phyloP scores from a whole-genome alignment of 2,113 vertebrate species.

The Saccopteryx leptura region DNA sequence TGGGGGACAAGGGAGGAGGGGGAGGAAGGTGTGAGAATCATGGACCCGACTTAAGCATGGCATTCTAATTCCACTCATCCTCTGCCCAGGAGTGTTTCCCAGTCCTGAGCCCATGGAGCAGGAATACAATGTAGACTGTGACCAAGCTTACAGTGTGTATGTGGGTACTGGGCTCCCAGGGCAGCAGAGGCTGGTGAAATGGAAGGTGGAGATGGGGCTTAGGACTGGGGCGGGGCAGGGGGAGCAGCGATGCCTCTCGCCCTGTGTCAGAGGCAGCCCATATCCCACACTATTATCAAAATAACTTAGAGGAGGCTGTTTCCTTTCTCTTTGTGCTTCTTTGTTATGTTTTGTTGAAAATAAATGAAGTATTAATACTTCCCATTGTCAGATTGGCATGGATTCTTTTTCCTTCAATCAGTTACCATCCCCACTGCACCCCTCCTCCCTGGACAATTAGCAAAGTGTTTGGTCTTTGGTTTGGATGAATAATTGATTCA shows the following conservation, averaged over 20 bases:
- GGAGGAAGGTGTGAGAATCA: background rate
- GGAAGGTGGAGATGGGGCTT: background rate
- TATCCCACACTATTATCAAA: background rate
- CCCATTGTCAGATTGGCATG: conserved; percentile 45
- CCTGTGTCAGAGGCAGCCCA: background rate
- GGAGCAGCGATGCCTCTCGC: background rate
- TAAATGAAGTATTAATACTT: conserved; percentile 54
- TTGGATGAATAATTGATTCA: conserved; percentile 94
- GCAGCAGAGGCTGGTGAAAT: background rate
- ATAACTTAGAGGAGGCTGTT: background rate
- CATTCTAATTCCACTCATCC: background rate
- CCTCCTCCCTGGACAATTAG: conserved; percentile 89
- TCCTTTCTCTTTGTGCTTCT: background rate
- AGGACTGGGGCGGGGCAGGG: background rate
- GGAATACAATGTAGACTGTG: background rate
- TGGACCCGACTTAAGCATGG: background rate
- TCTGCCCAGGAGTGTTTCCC: background rate
- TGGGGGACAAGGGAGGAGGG: too few species aligned
- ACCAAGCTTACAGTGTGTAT: background rate
- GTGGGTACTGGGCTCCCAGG: background rate
- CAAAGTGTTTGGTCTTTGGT: conserved; percentile 92
- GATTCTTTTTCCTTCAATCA: conserved; percentile 61
- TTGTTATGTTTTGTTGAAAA: conserved; percentile 53
- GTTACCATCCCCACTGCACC: background rate
- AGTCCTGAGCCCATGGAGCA: background rate